These are phyloP conservation scores for Anguilla marmorata DNA, from an alignment of 2,797 vertebrate species.

Conservation along the genomic window DNA sequence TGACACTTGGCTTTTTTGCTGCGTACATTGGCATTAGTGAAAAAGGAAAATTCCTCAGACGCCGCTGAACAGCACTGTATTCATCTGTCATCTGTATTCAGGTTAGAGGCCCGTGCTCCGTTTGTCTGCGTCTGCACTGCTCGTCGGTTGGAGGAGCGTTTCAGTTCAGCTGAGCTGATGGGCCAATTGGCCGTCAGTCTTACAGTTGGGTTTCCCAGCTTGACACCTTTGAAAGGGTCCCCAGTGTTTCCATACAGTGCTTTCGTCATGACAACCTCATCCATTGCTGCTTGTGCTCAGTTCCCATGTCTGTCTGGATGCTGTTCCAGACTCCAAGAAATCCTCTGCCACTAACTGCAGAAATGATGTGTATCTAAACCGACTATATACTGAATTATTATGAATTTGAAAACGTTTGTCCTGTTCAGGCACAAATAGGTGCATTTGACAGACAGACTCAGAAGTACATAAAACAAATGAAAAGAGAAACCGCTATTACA, in stretches of 20 bases:
- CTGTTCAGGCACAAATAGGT: not conserved
- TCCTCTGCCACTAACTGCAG: not conserved
- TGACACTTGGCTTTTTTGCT: not conserved
- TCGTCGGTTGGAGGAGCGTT: not conserved
- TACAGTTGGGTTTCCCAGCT: not conserved
- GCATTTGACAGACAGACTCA: not conserved
- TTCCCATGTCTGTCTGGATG: not conserved
- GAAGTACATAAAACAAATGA: not conserved
- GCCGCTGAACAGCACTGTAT: not conserved
- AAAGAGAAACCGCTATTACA: not conserved
- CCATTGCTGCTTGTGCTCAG: not conserved
- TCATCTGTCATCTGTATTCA: not conserved
- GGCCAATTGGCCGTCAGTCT: not conserved
- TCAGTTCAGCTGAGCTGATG: not conserved
- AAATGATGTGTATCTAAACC: not conserved
- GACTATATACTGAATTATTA: not conserved
- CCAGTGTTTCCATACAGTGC: not conserved
- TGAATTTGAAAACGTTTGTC: not conserved
- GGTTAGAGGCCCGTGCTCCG: not conserved
- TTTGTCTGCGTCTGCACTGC: not conserved
- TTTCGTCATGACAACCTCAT: not conserved
- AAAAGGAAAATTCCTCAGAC: not conserved
- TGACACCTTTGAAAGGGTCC: not conserved
- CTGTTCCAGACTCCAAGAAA: not conserved
- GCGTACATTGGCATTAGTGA: not conserved